Base-by-base conservation (phyloP, 2,797 vertebrate genomes). In the Phyllotis vaccarum region DNA sequence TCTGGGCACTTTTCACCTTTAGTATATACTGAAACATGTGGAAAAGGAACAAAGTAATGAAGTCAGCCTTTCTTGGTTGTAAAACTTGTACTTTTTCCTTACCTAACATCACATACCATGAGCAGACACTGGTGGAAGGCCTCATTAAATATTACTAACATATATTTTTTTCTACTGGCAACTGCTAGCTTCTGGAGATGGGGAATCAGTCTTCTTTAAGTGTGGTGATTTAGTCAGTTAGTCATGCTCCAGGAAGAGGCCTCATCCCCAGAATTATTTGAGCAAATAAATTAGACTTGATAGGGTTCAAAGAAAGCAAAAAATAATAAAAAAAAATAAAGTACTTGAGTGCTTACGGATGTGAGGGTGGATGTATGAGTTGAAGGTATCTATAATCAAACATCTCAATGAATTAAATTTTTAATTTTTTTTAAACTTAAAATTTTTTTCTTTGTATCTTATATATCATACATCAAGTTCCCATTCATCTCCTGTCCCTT, bases 91-190 rank as follows among this genome's bases (percentile, higher is more conserved):
- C 1, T 82, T 90, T 88, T 82, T 79, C 58, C 60, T 91, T 21
- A n/a, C 85, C 49, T 72, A 78, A 86, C 6, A 68, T 72, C 46
- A 91, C 2, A 17, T 46, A 60, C 17, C 17, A 62, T 43, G 9
- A 92, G 68, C 70, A 10, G 64, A 93, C 66, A 40, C 7, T 11
- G 56, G 6, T 86, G 16, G 80, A 29, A 86, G 43, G 22, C 81
- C 86, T 86, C 34, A 95, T 3, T 80, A 62, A 75, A 82, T 91
- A 93, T 68, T 92, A 74, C 3, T 52, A 68, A 96, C 66, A 21
- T 10, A 54, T 2, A 3, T 58, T 85, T 49, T 66, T 31, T 62
- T 68, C 40, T 64, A 46, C 40, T 10, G 64, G 60, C 60, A 64
- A 1, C 21, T 52, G 14, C 5, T 14, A 85, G 31, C 3, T n/a